Base-by-base conservation (phyloP, 2,888 invertebrate genomes). In the Drosophila recens region DNA sequence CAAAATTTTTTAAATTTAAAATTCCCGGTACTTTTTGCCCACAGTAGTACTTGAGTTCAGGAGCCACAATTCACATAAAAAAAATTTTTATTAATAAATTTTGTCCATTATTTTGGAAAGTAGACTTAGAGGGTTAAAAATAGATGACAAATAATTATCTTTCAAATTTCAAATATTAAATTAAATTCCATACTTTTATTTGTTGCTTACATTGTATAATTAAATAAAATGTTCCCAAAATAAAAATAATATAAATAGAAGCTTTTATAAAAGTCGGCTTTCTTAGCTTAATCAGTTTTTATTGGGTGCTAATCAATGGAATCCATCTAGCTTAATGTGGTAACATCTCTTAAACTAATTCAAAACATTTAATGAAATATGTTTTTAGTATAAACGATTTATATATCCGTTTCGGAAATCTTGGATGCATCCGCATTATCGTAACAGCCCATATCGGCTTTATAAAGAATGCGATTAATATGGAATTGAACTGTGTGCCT, bases 391-490 rank as follows among this genome's bases (percentile, higher is more conserved):
- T 30, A 2, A 2, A 30, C 30, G 30, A 30, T 10, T 52, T 30
- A 62, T 4, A 63, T 8, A 40, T 70, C 53, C 8, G 65, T 53
- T 6, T 79, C 72, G 11, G 62, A 51, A 3, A 67, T 10, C 11
- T 59, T 58, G 11, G 65, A 59, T 6, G 53, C 34, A 38, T 82
- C 69, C 30, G 34, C 36, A n/a, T 72, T 65, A n/a, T 86, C 77
- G 6, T 71, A 82, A 34, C 58, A 54, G 1, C 82, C 82, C 86
- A 82, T 85, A 38, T 82, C 82, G 49, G 83, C 86, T 43, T 71
- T 82, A 33, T 74, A 82, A 8, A 82, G 34, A 15, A 86, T 75
- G 4, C 72, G 64, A 71, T 82, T 82, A 0, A 82, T 72, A 8
- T 82, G 82, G 13, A 74, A 82, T 64, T 82, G 83, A 0, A 86